phyloP scores from a whole-genome alignment of 1,140 invertebrate genomes.

The Tetragnatha versicolor region DNA sequence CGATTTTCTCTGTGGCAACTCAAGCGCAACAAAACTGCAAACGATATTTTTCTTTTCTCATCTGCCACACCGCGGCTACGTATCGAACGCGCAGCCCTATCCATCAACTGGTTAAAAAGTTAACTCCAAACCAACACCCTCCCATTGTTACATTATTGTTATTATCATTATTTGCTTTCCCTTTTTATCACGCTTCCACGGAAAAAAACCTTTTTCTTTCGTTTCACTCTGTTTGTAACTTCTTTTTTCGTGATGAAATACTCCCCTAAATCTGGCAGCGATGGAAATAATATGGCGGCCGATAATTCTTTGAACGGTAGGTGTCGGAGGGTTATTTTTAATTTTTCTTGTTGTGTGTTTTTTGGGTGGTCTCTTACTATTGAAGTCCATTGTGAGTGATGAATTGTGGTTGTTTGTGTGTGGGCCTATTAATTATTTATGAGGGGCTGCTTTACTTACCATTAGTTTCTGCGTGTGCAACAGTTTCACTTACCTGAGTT shows the following conservation, averaged over 20 bases:
- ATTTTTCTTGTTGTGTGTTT: neutral
- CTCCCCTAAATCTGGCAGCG: neutral
- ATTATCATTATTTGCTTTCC: neutral
- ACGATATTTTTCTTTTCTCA: neutral
- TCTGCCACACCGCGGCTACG: neutral
- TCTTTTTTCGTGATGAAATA: slow-evolving; percentile 12
- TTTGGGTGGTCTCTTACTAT: too few species aligned
- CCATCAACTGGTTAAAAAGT: slow-evolving; percentile 13
- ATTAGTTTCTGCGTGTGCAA: too few species aligned
- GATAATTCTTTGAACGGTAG: neutral
- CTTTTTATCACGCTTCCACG: neutral
- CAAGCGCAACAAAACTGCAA: neutral
- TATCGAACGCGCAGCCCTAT: slow-evolving; percentile 4
- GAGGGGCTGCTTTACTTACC: too few species aligned
- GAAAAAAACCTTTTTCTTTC: neutral
- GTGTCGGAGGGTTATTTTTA: neutral
- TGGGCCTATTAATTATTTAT: slow-evolving; percentile 26
- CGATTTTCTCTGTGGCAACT: neutral
- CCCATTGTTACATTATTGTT: neutral
- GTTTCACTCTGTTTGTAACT: neutral
- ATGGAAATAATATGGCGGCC: slow-evolving; percentile 22
- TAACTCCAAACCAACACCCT: slow-evolving; percentile 3
- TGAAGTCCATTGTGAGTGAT: neutral
- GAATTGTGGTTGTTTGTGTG: slow-evolving; percentile 9
- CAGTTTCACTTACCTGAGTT: too few species aligned